Base-by-base conservation (phyloP, 1,140 invertebrate genomes). In the Hylyphantes graminicola region DNA sequence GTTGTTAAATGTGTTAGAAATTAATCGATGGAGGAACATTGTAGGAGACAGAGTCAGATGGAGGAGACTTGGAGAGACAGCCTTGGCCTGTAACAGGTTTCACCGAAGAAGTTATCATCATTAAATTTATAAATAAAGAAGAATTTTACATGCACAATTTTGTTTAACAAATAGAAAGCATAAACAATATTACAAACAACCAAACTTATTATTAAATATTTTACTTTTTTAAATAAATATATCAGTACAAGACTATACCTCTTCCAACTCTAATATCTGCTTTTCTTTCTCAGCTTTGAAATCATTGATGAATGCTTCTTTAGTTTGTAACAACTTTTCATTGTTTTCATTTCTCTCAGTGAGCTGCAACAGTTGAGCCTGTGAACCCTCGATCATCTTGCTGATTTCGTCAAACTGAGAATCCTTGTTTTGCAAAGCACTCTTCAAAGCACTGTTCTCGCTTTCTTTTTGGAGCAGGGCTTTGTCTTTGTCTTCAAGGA, bases 331-430 rank as follows among this genome's bases (percentile, higher is more conserved):
- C 10, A 70, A 13, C 53, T 78, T 57, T 0, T 61, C 76, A 57
- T 85, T 79, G 53, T 70, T 74, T 55, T 76, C 55, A 51, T 85
- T 87, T 51, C 73, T 90, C 17, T 88, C 88, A 88, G 91, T 90
- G 53, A 92, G 87, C 84, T 90, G 89, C 65, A 91, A 90, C 87
- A 91, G 63, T 76, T 87, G 74, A 15, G 74, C 59, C 70, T 87
- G 75, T 12, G 86, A 86, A 67, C 21, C 48, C 15, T 83, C 75
- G 13, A 85, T 35, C 73, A 81, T 65, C 35, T 86, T 85, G 21
- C 85, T 68, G 10, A 87, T 13, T 63, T 86, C 76, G 51, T 57
- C 65, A 75, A 86, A 85, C 17, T 87, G 81, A 13, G 48, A 57
- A 64, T 86, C 83, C 63, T 87, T 86, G 79, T 87, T 77, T 21